Base-by-base conservation (phyloP, 1,140 invertebrate species). In the Chrysomallon squamiferum region DNA sequence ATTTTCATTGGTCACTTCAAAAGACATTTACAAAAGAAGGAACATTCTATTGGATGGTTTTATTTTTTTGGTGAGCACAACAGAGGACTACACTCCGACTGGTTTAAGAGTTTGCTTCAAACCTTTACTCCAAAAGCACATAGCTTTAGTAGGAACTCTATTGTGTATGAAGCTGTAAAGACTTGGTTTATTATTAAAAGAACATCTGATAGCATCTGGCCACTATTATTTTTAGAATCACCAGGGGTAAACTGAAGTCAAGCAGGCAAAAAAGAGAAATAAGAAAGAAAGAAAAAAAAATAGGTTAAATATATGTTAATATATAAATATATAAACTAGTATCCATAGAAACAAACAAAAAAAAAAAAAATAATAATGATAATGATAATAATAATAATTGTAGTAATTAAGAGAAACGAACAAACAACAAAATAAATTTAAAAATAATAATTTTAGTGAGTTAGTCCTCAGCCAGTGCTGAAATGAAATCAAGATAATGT, bases 51-150 rank as follows among this genome's bases (percentile, higher is more conserved):
- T 38, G 35, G 35, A 38, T 38, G 35, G 35, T 38, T 38, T 38
- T 38, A 38, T 38, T 5, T 5, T 38, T 38, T 38, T 38, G 15
- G 35, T 38, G 35, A 38, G 35, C 35, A 38, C 35, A 38, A 38
- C 35, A 38, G 6, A 38, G 35, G 35, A 38, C 35, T 38, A 38
- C 35, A 38, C 15, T 38, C 35, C 15, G 35, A 38, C 15, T n/a
- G n/a, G n/a, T 38, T 38, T 38, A 38, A 38, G 35, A 38, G 35
- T 38, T 38, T 38, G 38, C 49, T 73, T 65, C 78, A 76, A 82
- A 98, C 96, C 95, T 95, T 94, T 87, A 92, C 91, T 91, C 95
- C 95, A 88, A 95, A 97, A 82, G 95, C 95, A 88, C 95, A 90
- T 87, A 98, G 89, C 91, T 98, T 98, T 89, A 97, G 90, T 82